phyloP scores from a whole-genome alignment of 2,888 invertebrate genomes.

The Halictus quadricinctus region DNA sequence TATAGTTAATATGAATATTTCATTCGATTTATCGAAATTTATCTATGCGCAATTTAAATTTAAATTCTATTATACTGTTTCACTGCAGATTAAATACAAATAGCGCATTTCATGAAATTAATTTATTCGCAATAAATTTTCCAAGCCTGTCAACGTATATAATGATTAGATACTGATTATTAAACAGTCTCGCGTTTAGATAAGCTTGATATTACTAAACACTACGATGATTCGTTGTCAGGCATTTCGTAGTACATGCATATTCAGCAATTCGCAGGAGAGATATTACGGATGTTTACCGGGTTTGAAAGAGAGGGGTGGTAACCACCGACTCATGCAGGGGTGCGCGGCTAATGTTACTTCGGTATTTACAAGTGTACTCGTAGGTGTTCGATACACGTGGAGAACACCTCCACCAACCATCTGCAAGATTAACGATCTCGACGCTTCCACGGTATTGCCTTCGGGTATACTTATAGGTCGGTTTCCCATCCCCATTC shows the following conservation, averaged over 20 bases:
- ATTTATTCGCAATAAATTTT: neutral
- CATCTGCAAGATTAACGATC: constrained; percentile 75
- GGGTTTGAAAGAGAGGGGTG: constrained; percentile 43
- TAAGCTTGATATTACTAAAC: neutral
- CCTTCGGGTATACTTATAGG: constrained; percentile 49
- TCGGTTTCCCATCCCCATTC: constrained; percentile 34
- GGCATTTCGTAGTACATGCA: neutral
- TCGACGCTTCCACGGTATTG: constrained; percentile 72
- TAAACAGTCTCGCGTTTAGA: neutral
- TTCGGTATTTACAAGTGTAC: constrained; percentile 40
- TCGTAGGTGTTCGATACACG: constrained; percentile 39
- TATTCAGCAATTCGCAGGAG: neutral
- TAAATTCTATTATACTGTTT: neutral
- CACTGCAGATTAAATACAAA: neutral
- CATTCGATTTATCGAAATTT: too few relatives aligned
- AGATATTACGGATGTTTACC: constrained; percentile 21
- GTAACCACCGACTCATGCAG: constrained; percentile 55
- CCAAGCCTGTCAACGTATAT: too few relatives aligned
- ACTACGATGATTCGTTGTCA: neutral
- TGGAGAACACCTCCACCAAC: constrained; percentile 48
- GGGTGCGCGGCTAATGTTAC: constrained; percentile 52
- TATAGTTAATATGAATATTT: too few relatives aligned
- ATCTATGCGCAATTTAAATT: neutral
- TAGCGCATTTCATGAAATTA: neutral
- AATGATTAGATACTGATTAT: neutral